Conservation (phyloP, 2,888 invertebrate genomes). For the Miltochrista miniata region DNA sequence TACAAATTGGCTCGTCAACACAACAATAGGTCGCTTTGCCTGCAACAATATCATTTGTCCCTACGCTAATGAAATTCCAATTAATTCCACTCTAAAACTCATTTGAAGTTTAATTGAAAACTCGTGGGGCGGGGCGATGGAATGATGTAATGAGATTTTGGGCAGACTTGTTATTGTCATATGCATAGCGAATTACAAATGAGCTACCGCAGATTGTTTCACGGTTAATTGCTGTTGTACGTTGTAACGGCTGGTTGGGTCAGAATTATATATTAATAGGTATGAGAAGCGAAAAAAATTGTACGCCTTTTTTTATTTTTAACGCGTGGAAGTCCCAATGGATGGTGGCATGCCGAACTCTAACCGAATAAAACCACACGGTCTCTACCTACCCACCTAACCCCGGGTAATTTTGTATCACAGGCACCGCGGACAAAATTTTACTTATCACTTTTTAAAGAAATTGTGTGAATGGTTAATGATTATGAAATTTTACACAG, state of each 20-base stretch:
- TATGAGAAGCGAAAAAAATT: background rate
- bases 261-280: slow-evolving; percentile 59
- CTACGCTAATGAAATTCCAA: slow-evolving; percentile 82
- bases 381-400: no score
- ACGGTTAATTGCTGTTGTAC: slow-evolving; percentile 65
- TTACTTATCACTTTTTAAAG: no score
- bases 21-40: slow-evolving; percentile 71
- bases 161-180: slow-evolving; percentile 75
- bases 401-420: no score
- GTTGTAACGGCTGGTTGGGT: slow-evolving; percentile 45
- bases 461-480: no score
- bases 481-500: no score
- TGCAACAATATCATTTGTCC: slow-evolving; percentile 80
- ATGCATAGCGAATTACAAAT: slow-evolving; percentile 74
- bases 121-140: slow-evolving; percentile 66
- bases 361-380: no score
- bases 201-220: slow-evolving; percentile 62
- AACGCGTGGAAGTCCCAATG: no score
- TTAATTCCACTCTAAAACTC: slow-evolving; percentile 80
- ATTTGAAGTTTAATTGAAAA: slow-evolving; percentile 83
- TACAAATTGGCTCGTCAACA: slow-evolving; percentile 68
- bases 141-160: slow-evolving; percentile 79
- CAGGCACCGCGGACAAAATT: no score
- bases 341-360: no score
- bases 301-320: no score